Conservation (phyloP, 1,140 invertebrate genomes). For the Dendrolimus kikuchii region DNA sequence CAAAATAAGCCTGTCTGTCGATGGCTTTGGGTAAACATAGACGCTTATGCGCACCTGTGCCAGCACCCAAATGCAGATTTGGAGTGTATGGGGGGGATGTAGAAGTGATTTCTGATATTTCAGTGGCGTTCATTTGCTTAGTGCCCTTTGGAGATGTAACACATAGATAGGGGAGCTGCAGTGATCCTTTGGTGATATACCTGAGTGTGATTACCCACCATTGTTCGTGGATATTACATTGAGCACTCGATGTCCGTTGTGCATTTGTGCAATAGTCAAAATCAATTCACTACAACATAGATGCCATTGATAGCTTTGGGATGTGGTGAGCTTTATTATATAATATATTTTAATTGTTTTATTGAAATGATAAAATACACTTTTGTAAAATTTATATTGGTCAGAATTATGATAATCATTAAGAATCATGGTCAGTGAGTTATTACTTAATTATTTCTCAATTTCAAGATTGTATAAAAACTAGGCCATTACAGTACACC, state of each 20-base stretch:
- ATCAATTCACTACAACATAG: conserved; percentile 27
- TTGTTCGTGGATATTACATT: conserved; percentile 7
- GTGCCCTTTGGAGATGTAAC: conserved; percentile 43
- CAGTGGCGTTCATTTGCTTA: conserved; percentile 64
- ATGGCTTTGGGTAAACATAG: conserved; percentile 43
- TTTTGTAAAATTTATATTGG: conserved; percentile 32
- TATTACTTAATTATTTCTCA: conserved; percentile 14
- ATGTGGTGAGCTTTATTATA: conserved; percentile 46
- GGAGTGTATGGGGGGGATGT: conserved; percentile 44
- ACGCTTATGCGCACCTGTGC: conserved; percentile 44
- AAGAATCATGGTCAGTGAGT: no score
- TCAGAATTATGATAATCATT: conserved; percentile 9
- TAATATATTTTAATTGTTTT: conserved; percentile 44
- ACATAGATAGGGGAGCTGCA: conserved; percentile 22
- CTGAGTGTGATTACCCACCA: conserved; percentile 31
- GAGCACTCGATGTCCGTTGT: conserved; percentile 20
- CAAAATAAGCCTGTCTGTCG: conserved; percentile 33
- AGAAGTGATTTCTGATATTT: conserved; percentile 58
- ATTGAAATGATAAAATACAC: conserved; percentile 33
- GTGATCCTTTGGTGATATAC: conserved; percentile 25
- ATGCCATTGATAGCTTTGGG: conserved; percentile 40
- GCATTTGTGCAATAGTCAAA: conserved; percentile 22
- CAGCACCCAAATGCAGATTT: conserved; percentile 34
- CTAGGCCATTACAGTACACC: no score
- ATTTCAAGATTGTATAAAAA: conserved; percentile 5